Evolutionary conservation across 2,113 vertebrate genomes (phyloP), one percentile per base, ranked within the genome.

Genomic region (Callipepla californica): DNA sequence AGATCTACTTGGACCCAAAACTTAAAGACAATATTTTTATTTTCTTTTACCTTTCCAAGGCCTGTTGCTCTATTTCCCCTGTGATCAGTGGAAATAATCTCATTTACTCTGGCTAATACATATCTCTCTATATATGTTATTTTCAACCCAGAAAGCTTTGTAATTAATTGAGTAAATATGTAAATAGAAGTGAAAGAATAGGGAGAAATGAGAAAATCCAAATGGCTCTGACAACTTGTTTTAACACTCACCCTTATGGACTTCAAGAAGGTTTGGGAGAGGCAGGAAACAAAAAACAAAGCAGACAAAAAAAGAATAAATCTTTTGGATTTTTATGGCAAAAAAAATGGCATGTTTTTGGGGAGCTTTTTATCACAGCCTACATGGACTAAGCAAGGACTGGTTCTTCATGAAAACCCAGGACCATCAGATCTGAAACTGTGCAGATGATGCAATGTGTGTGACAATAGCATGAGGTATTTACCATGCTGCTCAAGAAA

Each of bases 321-420:
- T 32, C 32, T 32, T 58, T 82, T 51, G 3, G 5, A 76, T 50
- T 76, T 72, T 34, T 62, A 32, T 45, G 11, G 38, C 32, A 62
- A 84, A 89, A 74, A 44, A 3, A 19, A 34, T 16, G 32, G 57
- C 22, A 50, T 3, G 6, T 6, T 77, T 69, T 70, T 13, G 30
- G 28, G 30, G 19, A 26, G 17, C 57, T 94, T 87, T 65, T 93
- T 45, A 51, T 12, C 9, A 45, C 23, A 93, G 32, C 36, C 2
- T 13, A 32, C 19, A 83, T 22, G 45, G 75, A 58, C 38, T 68
- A 38, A 6, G 13, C 15, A 28, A 42, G 59, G 42, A 82, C 9
- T 36, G 13, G 9, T 55, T 80, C 55, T 73, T 69, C 23, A 2
- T 38, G 5, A 67, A 81, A 76, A 3, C 0, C 0, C 3, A 0